phyloP scores from a whole-genome alignment of 92 coral and sea anemone genomes.

The Palythoa heliodiscus region DNA sequence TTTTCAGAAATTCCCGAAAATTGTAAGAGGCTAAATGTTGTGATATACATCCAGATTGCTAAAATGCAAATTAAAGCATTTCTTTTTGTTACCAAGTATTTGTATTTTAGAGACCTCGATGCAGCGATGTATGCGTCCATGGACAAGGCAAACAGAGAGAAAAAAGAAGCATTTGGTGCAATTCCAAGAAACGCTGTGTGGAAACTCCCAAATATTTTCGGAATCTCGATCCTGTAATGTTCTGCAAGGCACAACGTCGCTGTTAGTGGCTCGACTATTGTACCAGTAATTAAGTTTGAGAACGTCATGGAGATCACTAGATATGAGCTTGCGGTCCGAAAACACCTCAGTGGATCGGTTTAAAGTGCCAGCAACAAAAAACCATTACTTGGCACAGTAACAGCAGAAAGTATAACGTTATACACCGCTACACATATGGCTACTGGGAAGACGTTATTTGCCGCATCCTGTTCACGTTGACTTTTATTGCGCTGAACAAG shows the following conservation, averaged over 20 bases:
- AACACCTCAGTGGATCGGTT: slow-evolving; percentile 17
- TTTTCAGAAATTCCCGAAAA: neutral
- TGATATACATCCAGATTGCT: slow-evolving; percentile 28
- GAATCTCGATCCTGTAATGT: neutral
- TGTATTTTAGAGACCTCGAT: slow-evolving; percentile 37
- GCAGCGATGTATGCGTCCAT: slow-evolving; percentile 33
- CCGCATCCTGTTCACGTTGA: neutral
- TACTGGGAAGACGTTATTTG: neutral
- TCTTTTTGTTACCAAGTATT: slow-evolving; percentile 7
- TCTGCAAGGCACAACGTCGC: neutral
- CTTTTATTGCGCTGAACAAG: neutral
- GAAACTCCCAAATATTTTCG: neutral
- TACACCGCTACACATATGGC: slow-evolving; percentile 2
- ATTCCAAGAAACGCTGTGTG: slow-evolving; percentile 1
- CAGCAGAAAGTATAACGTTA: neutral
- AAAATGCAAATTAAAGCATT: neutral
- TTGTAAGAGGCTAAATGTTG: slow-evolving; percentile 29
- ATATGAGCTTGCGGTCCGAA: slow-evolving; percentile 24
- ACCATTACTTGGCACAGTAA: slow-evolving; percentile 27
- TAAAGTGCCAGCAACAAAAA: slow-evolving; percentile 8
- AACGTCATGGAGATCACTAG: slow-evolving; percentile 36
- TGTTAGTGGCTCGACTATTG: slow-evolving; percentile 21
- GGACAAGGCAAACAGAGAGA: slow-evolving; percentile 31
- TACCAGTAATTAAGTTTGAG: slow-evolving; percentile 29
- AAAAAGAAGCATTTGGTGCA: slow-evolving; percentile 32